These are phyloP conservation scores for Amphiprion ocellaris DNA, from an alignment of 2,113 vertebrate genomes.

Conservation along the genomic window DNA sequence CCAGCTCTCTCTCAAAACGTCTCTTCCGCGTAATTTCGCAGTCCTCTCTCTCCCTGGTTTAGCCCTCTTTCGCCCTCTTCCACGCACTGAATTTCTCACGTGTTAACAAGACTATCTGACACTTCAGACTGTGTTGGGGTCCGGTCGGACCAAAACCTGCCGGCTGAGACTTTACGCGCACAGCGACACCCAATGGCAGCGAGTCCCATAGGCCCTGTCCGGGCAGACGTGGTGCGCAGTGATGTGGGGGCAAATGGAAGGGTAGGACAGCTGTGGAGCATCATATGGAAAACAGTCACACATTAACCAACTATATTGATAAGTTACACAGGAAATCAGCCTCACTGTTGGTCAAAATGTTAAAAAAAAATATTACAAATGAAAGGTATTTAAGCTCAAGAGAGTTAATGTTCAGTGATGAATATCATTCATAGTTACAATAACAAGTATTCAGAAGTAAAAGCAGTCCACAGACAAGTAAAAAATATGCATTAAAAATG, in stretches of 20 bases:
- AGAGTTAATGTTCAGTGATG: too few species aligned
- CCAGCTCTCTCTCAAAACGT: constrained; percentile 22
- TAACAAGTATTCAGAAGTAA: too few species aligned
- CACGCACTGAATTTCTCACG: constrained; percentile 61
- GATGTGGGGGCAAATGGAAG: not conserved
- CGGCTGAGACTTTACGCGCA: constrained; percentile 66
- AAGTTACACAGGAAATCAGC: not conserved
- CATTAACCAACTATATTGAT: not conserved
- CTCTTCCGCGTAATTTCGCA: constrained; percentile 50
- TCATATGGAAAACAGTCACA: not conserved
- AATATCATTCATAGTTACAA: too few species aligned
- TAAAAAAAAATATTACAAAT: not conserved
- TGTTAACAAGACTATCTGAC: constrained; percentile 75
- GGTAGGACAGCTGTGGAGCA: not conserved
- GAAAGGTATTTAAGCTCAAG: not conserved
- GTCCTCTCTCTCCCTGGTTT: constrained; percentile 41
- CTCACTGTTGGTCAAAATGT: not conserved
- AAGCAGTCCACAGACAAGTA: too few species aligned
- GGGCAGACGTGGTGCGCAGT: not conserved
- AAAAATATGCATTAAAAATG: not conserved
- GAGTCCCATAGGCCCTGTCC: not conserved
- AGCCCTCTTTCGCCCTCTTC: constrained; percentile 44
- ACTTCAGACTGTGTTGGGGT: constrained; percentile 74
- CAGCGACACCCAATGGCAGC: constrained; percentile 81
- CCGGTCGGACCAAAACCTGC: constrained; percentile 62